A percentile compares a stretch with the other conserved stretches of the same genome.
Conservation (phyloP, 2,113 vertebrate species). For the Hepsetus odoe region DNA sequence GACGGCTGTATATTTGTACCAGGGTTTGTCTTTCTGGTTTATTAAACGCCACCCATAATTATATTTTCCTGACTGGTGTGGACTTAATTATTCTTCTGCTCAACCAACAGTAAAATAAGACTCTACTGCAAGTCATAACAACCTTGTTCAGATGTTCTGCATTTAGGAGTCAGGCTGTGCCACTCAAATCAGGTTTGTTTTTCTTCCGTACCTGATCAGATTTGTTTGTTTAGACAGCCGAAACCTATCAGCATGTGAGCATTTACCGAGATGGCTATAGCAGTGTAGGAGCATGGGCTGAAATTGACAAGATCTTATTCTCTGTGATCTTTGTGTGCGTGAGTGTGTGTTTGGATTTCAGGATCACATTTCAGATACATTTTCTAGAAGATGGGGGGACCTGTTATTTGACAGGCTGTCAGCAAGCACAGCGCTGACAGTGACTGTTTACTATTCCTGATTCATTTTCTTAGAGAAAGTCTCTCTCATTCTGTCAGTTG, state of each 20-base stretch:
- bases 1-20: neutral
- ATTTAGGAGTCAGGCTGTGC: neutral
- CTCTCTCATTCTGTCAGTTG: conserved; percentile 24
- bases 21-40: neutral
- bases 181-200: neutral
- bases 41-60: neutral
- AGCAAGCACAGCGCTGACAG: neutral
- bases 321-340: neutral
- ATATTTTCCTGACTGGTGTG: neutral
- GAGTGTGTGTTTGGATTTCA: neutral
- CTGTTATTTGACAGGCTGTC: neutral
- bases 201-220: neutral
- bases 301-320: neutral
- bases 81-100: neutral
- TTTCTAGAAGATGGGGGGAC: neutral
- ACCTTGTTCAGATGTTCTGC: neutral
- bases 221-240: conserved; percentile 6
- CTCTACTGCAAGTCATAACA: neutral
- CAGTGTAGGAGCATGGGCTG: neutral
- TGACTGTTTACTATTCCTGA: conserved; percentile 8
- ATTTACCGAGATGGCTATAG: neutral
- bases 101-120: neutral
- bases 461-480: conserved; percentile 1
- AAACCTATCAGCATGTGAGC: neutral
- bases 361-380: neutral